Percentiles rank a stretch among this genome's conserved stretches.
phyloP scores from a whole-genome alignment of 2,113 vertebrate species.

The Zeus faber region DNA sequence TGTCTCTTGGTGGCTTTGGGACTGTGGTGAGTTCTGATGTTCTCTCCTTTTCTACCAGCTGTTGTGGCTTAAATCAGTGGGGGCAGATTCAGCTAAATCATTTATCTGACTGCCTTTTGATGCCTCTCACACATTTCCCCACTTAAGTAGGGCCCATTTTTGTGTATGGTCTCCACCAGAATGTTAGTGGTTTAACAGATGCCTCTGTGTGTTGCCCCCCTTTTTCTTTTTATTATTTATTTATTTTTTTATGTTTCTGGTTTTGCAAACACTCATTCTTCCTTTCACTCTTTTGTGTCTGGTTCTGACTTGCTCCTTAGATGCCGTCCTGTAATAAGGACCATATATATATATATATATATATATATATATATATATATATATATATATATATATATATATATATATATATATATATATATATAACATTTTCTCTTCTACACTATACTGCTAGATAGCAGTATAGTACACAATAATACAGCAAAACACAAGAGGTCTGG shows the following conservation, averaged over 20 bases:
- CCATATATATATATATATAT: no score
- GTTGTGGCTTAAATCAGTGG: slow-evolving; percentile 64
- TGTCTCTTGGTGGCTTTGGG: slow-evolving; percentile 37
- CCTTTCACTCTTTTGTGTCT: slow-evolving; percentile 5
- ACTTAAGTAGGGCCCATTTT: slow-evolving; percentile 36
- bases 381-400: no score
- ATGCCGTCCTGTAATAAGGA: no score
- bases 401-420: no score
- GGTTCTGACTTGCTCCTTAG: slow-evolving; percentile 19
- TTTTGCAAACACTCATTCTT: slow-evolving; percentile 3
- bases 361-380: no score
- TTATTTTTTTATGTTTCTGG: slow-evolving; percentile 10
- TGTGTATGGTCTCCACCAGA: slow-evolving; percentile 44
- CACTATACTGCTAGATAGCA: no score
- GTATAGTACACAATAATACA: no score
- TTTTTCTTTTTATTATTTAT: neutral
- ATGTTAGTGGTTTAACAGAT: slow-evolving; percentile 23
- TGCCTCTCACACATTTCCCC: slow-evolving; percentile 51
- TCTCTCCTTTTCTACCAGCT: slow-evolving; percentile 60
- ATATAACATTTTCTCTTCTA: no score
- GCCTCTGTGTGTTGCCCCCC: no score
- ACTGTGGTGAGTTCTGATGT: slow-evolving; percentile 44
- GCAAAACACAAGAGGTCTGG: no score
- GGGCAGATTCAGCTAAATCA: slow-evolving; percentile 41
- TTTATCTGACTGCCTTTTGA: slow-evolving; percentile 60